Evolutionary conservation across 2,888 invertebrate genomes (phyloP).

Genomic region (Dynastes maya): DNA sequence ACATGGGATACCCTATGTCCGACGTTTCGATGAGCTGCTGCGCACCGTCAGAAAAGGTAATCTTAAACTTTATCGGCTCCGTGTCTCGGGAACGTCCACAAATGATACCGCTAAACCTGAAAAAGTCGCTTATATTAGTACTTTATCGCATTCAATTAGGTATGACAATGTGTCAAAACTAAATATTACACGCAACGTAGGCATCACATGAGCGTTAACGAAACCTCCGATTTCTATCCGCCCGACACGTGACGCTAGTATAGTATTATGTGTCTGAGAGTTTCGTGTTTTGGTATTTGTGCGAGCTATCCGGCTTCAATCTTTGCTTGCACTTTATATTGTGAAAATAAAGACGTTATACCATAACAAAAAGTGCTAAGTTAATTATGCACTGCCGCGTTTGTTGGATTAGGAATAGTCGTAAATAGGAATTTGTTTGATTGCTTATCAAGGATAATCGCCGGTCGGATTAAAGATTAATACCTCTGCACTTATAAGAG

Average conservation of each 20-base stretch:
- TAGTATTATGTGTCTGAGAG: conserved; percentile 20
- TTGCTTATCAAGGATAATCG: conserved; percentile 23
- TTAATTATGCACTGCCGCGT: conserved; percentile 8
- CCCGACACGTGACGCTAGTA: conserved; percentile 32
- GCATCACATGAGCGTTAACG: conserved; percentile 47
- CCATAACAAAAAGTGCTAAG: conserved; percentile 6
- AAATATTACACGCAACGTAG: conserved; percentile 44
- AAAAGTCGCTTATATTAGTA: conserved; percentile 46
- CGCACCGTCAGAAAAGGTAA: conserved; percentile 43
- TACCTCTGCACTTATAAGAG: neutral
- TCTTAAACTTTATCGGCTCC: conserved; percentile 46
- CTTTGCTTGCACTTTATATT: neutral
- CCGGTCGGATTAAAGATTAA: neutral
- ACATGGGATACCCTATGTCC: conserved; percentile 68
- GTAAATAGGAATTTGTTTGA: neutral
- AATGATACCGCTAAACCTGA: conserved; percentile 46
- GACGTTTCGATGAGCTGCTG: conserved; percentile 62
- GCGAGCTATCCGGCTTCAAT: neutral
- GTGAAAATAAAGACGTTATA: conserved; percentile 12
- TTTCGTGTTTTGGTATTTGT: conserved; percentile 22
- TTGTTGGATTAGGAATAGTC: neutral
- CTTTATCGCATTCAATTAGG: conserved; percentile 45
- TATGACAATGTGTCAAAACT: conserved; percentile 49
- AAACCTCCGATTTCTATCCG: conserved; percentile 47
- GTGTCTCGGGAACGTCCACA: conserved; percentile 44